phyloP scores from a whole-genome alignment of 2,113 vertebrate species.

The Megaleporinus macrocephalus region DNA sequence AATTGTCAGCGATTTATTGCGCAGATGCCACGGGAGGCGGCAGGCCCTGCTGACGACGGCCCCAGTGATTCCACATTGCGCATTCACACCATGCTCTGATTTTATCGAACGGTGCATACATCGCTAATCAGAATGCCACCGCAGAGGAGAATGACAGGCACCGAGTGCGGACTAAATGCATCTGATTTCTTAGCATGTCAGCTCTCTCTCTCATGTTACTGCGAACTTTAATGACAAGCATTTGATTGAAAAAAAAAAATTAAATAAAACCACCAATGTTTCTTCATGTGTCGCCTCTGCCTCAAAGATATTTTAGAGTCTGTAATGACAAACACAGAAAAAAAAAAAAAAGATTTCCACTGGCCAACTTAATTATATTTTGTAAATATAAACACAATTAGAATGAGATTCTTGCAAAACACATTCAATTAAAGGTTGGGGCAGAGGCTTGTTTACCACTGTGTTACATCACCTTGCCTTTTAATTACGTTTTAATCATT shows the following conservation, averaged over 20 bases:
- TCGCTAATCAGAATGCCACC: background rate
- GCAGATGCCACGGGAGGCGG: background rate
- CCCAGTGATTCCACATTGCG: background rate
- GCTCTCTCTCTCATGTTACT: background rate
- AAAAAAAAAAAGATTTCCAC: no score
- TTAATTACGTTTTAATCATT: no score
- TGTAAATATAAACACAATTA: no score
- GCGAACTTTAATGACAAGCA: background rate
- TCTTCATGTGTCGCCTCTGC: no score
- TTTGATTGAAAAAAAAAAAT: background rate
- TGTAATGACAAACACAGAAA: no score
- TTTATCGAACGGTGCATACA: background rate
- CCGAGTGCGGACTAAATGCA: background rate
- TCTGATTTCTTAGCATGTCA: background rate
- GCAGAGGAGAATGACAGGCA: background rate
- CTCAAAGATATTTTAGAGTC: no score
- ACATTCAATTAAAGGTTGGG: no score
- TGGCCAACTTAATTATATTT: no score
- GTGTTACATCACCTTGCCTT: no score
- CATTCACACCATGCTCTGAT: background rate
- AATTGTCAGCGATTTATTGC: conserved; percentile 8
- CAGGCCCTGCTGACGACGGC: background rate
- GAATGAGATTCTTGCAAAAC: no score
- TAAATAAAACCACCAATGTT: no score
- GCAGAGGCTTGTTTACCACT: no score